Evolutionary conservation across 2,888 invertebrate species (phyloP).

Genomic region (Leistus spinibarbis): DNA sequence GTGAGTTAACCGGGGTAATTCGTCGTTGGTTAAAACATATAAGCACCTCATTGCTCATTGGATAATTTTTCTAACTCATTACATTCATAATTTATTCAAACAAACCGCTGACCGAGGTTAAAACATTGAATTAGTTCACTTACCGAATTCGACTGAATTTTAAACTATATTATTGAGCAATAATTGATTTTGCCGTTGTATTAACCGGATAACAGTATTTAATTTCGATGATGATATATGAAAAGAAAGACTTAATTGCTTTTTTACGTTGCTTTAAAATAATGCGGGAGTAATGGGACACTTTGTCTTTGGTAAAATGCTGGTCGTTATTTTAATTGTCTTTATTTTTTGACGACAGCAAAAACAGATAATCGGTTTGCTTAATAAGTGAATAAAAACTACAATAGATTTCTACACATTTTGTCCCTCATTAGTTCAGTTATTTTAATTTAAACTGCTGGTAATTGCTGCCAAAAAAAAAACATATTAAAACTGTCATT

Average conservation of each 20-base stretch:
- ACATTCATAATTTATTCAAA: background rate
- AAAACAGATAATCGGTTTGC: background rate
- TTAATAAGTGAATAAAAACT: background rate
- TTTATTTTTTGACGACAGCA: background rate
- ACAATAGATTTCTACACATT: background rate
- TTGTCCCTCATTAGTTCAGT: background rate
- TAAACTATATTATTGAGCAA: too few relatives aligned
- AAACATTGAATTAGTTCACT: too few relatives aligned
- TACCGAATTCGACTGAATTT: too few relatives aligned
- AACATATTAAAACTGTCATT: too few relatives aligned
- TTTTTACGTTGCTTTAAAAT: slow-evolving; percentile 25
- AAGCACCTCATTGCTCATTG: background rate
- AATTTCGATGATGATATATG: slow-evolving; percentile 26
- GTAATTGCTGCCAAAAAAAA: too few relatives aligned
- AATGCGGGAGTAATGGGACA: slow-evolving; percentile 30
- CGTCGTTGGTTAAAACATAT: background rate
- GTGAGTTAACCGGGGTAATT: background rate
- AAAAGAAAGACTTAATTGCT: slow-evolving; percentile 33
- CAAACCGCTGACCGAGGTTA: too few relatives aligned
- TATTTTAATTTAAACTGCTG: too few relatives aligned
- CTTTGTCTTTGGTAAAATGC: slow-evolving; percentile 24
- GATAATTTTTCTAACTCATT: background rate
- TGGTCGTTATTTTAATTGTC: slow-evolving; percentile 37
- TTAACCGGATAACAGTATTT: slow-evolving; percentile 22
- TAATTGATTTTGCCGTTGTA: too few relatives aligned